phyloP scores from a whole-genome alignment of 2,113 vertebrate species.

The Apus apus region DNA sequence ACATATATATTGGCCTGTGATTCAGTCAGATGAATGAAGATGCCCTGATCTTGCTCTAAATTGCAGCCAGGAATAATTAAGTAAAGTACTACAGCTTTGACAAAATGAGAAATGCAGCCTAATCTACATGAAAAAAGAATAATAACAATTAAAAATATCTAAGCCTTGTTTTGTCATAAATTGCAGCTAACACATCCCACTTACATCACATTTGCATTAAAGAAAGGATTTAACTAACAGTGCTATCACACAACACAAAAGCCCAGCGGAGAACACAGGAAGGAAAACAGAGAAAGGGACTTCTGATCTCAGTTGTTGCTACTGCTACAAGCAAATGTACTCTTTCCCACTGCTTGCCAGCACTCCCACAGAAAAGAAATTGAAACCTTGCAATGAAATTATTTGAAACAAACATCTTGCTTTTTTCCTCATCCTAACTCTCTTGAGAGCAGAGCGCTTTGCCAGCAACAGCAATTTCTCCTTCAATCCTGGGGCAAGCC shows the following conservation, averaged over 20 bases:
- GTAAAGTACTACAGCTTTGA: neutral
- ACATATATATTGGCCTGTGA: neutral
- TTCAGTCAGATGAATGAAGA: neutral
- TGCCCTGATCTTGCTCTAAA: neutral
- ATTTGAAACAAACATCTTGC: neutral
- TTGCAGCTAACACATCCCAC: neutral
- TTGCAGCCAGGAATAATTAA: neutral
- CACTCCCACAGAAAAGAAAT: neutral
- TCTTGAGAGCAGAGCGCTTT: neutral
- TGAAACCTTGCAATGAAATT: neutral
- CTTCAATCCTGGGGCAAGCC: neutral
- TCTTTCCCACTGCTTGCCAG: neutral
- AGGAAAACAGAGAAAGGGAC: neutral
- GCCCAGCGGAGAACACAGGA: neutral
- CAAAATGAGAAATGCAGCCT: neutral
- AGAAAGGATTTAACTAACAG: neutral
- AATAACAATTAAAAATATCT: no score
- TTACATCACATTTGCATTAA: neutral
- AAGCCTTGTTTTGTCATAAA: neutral
- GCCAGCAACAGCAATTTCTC: neutral
- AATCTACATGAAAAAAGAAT: neutral
- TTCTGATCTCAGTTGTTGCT: neutral
- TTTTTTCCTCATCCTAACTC: neutral
- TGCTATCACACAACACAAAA: neutral
- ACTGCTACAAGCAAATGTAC: neutral